Conservation (phyloP, 2,113 vertebrate species). For the Saguinus midas region DNA sequence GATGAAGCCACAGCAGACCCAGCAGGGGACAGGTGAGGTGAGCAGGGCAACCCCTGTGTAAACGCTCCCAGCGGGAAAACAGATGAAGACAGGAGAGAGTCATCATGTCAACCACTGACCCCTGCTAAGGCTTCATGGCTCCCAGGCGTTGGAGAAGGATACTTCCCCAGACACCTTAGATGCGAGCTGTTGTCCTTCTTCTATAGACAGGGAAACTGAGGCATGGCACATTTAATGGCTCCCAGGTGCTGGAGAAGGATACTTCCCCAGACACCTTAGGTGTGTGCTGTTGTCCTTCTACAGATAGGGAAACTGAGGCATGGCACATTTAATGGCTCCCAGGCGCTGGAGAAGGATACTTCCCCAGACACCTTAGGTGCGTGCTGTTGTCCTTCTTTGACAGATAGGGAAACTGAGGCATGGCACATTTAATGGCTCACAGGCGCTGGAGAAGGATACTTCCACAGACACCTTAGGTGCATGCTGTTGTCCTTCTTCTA, state of each 20-base stretch:
- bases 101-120: neutral
- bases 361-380: neutral
- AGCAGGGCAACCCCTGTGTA: fast-evolving
- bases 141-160: neutral
- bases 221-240: neutral
- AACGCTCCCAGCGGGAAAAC: neutral
- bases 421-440: neutral
- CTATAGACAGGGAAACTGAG: neutral
- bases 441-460: neutral
- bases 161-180: neutral
- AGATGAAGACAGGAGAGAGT: neutral
- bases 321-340: neutral
- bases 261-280: neutral
- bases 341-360: neutral
- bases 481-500: neutral
- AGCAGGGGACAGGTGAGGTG: fast-evolving
- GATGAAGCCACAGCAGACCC: neutral
- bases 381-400: neutral
- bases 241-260: neutral
- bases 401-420: neutral
- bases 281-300: neutral
- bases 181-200: neutral
- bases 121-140: neutral
- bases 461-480: neutral
- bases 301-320: neutral